Evolutionary conservation across 2,888 invertebrate species (phyloP).

Genomic region (Galerucella calmariensis): DNA sequence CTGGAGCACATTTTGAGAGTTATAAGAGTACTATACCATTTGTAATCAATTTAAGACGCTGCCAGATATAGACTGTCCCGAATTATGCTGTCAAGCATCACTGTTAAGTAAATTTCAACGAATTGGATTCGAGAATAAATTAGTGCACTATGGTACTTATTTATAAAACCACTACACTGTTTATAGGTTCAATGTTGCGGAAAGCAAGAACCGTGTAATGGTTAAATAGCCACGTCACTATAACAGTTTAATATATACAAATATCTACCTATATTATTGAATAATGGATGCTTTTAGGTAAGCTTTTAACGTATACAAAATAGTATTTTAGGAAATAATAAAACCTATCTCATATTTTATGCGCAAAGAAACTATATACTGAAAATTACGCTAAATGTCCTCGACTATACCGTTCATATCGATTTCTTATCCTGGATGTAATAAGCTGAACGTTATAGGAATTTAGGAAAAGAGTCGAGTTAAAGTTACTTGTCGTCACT

Average conservation of each 20-base stretch:
- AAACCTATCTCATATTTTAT: not conserved
- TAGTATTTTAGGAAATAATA: too few species aligned
- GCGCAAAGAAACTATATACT: not conserved
- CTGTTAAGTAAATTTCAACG: not conserved
- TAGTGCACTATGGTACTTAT: not conserved
- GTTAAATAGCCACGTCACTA: not conserved
- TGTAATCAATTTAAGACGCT: too few species aligned
- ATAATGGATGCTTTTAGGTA: too few species aligned
- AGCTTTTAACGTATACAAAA: too few species aligned
- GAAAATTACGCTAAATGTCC: conserved; percentile 11
- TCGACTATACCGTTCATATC: conserved; percentile 25
- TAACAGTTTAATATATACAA: not conserved
- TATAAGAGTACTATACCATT: too few species aligned
- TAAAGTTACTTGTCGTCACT: conserved; percentile 31
- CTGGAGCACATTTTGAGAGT: too few species aligned
- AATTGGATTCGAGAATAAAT: not conserved
- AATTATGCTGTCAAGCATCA: too few species aligned
- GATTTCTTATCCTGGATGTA: conserved; percentile 37
- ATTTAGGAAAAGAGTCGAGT: conserved; percentile 31
- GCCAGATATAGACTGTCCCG: too few species aligned
- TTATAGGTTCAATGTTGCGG: not conserved
- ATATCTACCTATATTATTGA: too few species aligned
- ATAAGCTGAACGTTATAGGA: conserved; percentile 33
- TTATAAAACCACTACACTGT: not conserved
- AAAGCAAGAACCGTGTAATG: not conserved